These are phyloP conservation scores for Keiferia lycopersicella DNA, from an alignment of 2,888 invertebrate species.

Conservation along the genomic window DNA sequence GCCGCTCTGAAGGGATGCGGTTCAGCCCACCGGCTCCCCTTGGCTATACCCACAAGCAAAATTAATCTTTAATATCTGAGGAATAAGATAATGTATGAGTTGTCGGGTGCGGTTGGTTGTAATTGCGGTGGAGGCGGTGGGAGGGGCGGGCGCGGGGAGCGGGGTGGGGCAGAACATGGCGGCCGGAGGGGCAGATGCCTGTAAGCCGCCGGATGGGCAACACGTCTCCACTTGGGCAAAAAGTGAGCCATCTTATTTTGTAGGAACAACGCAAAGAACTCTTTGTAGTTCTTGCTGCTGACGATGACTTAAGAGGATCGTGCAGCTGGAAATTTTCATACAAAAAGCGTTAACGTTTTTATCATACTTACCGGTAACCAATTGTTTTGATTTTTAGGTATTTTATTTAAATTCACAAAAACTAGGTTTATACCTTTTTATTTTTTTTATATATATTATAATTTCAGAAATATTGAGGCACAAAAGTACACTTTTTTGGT, in stretches of 20 bases:
- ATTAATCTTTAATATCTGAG: constrained; percentile 70
- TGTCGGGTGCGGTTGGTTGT: constrained; percentile 58
- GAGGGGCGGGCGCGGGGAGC: constrained; percentile 74
- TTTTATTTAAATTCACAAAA: too few species aligned
- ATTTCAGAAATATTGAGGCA: too few species aligned
- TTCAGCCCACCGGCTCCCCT: constrained; percentile 62
- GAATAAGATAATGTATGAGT: constrained; percentile 65
- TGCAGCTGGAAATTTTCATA: too few species aligned
- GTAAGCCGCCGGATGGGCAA: constrained; percentile 51
- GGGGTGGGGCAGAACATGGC: constrained; percentile 75
- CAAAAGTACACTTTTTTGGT: too few species aligned
- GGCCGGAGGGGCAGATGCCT: constrained; percentile 72
- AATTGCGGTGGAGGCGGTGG: constrained; percentile 76
- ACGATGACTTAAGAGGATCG: too few species aligned
- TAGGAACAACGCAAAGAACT: too few species aligned
- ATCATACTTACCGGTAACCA: too few species aligned
- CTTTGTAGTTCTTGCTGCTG: too few species aligned
- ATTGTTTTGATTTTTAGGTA: too few species aligned
- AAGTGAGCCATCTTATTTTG: neutral
- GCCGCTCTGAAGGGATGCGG: constrained; percentile 63
- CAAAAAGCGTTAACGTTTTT: too few species aligned
- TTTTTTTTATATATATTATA: too few species aligned
- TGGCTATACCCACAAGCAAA: constrained; percentile 45
- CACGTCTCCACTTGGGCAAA: constrained; percentile 44
- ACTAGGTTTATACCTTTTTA: too few species aligned